Evolutionary conservation across 2,888 invertebrate species (phyloP), one percentile per base, ranked within the genome.

Genomic region (Alsophila aescularia): DNA sequence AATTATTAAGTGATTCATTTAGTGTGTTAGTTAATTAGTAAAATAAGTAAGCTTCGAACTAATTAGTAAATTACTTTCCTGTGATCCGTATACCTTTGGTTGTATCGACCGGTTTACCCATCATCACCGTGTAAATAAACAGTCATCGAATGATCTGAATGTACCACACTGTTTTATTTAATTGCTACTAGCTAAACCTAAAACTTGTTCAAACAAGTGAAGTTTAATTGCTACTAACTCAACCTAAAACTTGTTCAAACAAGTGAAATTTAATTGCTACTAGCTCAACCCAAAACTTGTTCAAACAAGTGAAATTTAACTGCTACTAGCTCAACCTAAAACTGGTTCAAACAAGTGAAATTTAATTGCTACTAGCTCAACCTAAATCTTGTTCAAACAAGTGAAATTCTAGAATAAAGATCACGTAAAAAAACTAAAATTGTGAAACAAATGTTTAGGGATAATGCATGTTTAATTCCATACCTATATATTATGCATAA

Each of bases 141-240:
- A 84, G 75, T 86, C 88, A 89, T 90, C 85, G 87, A 87, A 88
- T 85, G 86, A 90, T 91, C 90, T 91, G 81, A 88, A 88, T 91
- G 90, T 90, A 86, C 59, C 29, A 32, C 13, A 34, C 72, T 69
- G 79, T 88, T 87, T 90, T 77, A 87, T 87, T 90, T 69, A 6
- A 16, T 7, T 27, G 5, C 18, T 14, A 6, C 7, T 6, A 7
- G 2, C 27, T 27, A 2, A 4, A 4, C 5, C 2, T 18, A 18
- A 18, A 4, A 18, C 5, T 18, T n/a, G n/a, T n/a, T n/a, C n/a
- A n/a, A n/a, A n/a, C n/a, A n/a, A n/a, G n/a, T n/a, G n/a, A n/a
- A n/a, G n/a, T 87, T 90, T 69, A 6, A 16, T 7, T 27, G 5
- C 18, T 14, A 6, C 7, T 6, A 7, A 6, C 27, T 27, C 18